Evolutionary conservation across 2,113 vertebrate genomes (phyloP).

Genomic region (Sceloporus undulatus): DNA sequence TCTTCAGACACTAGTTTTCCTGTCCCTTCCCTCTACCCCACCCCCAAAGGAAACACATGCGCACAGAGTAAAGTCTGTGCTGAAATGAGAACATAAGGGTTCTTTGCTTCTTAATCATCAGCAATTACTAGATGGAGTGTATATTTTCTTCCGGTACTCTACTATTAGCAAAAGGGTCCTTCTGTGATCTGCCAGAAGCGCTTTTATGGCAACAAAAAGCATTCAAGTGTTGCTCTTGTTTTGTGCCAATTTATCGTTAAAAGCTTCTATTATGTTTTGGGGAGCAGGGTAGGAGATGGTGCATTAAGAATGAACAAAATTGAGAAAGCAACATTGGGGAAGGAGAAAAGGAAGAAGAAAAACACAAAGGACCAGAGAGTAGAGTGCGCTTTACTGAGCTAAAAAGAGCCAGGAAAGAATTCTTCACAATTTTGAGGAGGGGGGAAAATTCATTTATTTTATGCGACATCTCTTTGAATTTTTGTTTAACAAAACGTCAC

Average conservation of each 20-base stretch:
- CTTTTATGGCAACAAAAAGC: constrained; percentile 89
- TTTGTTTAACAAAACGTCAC: constrained; percentile 59
- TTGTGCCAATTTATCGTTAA: constrained; percentile 83
- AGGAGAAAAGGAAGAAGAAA: constrained; percentile 68
- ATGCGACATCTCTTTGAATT: constrained; percentile 3
- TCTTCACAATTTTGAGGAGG: constrained; percentile 48
- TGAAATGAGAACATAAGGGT: constrained; percentile 69
- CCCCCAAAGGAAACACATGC: constrained; percentile 19
- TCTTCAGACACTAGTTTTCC: constrained; percentile 38
- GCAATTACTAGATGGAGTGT: constrained; percentile 79
- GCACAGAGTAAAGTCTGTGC: constrained; percentile 63
- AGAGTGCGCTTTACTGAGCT: constrained; percentile 58
- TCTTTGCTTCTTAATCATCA: constrained; percentile 79
- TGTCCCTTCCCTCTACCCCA: constrained; percentile 39
- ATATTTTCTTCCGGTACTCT: constrained; percentile 84
- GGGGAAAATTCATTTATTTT: constrained; percentile 36
- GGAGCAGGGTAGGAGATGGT: constrained; percentile 69
- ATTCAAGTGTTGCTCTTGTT: constrained; percentile 78
- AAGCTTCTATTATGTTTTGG: constrained; percentile 79
- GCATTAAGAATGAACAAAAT: constrained; percentile 80
- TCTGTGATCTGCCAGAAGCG: constrained; percentile 81
- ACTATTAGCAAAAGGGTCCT: constrained; percentile 83
- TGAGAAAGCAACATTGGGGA: constrained; percentile 74
- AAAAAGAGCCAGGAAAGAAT: constrained; percentile 47
- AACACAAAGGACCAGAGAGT: constrained; percentile 73